phyloP scores from a whole-genome alignment of 2,113 vertebrate species.

The Hymenochirus boettgeri region DNA sequence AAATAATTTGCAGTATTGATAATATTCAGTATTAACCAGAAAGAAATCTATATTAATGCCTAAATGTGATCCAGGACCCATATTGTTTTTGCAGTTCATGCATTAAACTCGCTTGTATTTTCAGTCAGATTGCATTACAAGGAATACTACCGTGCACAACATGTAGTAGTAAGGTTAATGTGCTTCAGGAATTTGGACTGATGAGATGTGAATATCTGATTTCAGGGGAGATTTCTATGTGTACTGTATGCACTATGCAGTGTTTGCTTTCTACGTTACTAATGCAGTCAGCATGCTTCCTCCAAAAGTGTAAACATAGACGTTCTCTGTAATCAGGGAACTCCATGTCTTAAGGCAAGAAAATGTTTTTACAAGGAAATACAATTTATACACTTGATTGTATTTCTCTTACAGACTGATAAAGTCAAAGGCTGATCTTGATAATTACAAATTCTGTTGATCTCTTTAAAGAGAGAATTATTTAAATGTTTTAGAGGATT shows the following conservation, averaged over 20 bases:
- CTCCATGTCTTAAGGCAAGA: conserved; percentile 76
- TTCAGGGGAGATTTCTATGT: conserved; percentile 65
- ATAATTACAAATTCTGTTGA: conserved; percentile 59
- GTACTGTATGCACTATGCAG: conserved; percentile 50
- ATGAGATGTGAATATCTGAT: conserved; percentile 75
- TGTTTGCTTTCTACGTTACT: conserved; percentile 71
- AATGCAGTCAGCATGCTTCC: conserved; percentile 72
- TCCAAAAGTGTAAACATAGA: conserved; percentile 77
- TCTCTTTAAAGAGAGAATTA: conserved; percentile 44
- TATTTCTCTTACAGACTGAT: conserved; percentile 68
- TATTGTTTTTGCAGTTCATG: conserved; percentile 77
- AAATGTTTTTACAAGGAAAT: conserved; percentile 77
- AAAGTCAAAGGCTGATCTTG: conserved; percentile 63
- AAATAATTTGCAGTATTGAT: no score
- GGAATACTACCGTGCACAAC: conserved; percentile 71
- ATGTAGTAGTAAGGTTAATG: conserved; percentile 73
- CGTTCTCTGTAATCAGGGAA: conserved; percentile 74
- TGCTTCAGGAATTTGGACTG: conserved; percentile 76
- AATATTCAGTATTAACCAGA: no score
- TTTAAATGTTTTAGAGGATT: conserved; percentile 42
- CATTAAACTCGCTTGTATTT: conserved; percentile 78
- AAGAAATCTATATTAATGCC: conserved; percentile 47
- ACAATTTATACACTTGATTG: conserved; percentile 74
- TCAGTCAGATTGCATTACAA: conserved; percentile 78
- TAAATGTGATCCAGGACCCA: conserved; percentile 77